Evolutionary conservation across 2,113 vertebrate genomes (phyloP), one percentile per base, ranked within the genome.

Genomic region (Hemiprocne comata): DNA sequence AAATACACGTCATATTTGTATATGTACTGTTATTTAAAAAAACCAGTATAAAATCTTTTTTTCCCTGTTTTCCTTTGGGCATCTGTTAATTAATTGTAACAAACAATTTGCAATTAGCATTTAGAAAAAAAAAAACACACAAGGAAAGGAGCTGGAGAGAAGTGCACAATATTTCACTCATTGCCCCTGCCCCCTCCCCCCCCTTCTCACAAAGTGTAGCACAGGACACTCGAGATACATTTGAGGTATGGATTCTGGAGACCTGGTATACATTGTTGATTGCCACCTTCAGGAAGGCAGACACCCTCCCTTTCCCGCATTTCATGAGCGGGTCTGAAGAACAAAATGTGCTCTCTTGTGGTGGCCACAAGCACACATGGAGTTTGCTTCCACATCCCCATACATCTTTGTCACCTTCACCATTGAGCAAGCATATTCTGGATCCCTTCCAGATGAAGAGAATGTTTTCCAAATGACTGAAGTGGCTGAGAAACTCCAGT

Each of bases 1-100:
- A 62, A 8, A 64, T 1, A 3, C 1, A 3, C 8, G 48, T 2
- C 8, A 12, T 0, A 6, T 36, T 1, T 53, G 28, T 51, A 55
- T 18, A 6, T 3, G 70, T 55, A 13, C 29, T 42, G 7, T 4
- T 71, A 72, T 66, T 90, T 77, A 17, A 42, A 82, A 72, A 29
- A 8, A 65, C 4, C 61, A 15, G 8, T 15, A 57, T 50, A 50
- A 44, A 70, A 40, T 60, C 33, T 50, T 77, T 84, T 74, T 84
- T 15, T 38, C 48, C 51, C 7, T 8, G 7, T 50, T 82, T 70
- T 66, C 53, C 66, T 67, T 36, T 50, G 18, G 29, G 10, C 36
- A 62, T 23, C 28, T 65, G 51, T 34, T 40, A 78, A 90, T 34
- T 40, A 78, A 90, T 51, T 19, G 29, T 21, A 86, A 57, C 31